Conservation (phyloP, 2,888 invertebrate genomes). For the Pharmacophagus antenor region DNA sequence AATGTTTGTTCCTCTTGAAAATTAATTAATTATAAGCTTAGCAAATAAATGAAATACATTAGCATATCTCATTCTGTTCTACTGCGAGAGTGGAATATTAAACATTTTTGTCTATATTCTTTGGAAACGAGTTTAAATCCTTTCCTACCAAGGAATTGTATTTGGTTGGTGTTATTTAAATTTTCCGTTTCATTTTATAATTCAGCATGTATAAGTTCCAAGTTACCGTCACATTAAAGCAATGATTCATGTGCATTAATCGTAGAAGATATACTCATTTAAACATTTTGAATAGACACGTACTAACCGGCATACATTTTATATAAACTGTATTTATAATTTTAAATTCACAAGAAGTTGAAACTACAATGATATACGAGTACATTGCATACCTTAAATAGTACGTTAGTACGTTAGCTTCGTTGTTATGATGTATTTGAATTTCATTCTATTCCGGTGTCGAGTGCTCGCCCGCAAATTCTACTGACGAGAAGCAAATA, state of each 20-base stretch:
- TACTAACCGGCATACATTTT: not conserved
- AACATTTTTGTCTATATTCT: conserved; percentile 50
- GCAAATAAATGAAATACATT: conserved; percentile 42
- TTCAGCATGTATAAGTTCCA: conserved; percentile 37
- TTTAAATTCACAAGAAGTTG: not conserved
- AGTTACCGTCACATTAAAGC: conserved; percentile 34
- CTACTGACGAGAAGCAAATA: conserved; percentile 70
- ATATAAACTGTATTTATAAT: not conserved
- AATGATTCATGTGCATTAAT: not conserved
- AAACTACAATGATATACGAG: conserved; percentile 7
- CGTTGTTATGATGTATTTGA: conserved; percentile 55
- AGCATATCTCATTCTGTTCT: conserved; percentile 42
- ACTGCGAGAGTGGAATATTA: conserved; percentile 42
- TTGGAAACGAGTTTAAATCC: conserved; percentile 51
- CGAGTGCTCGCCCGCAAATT: conserved; percentile 57
- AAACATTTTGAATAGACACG: not conserved
- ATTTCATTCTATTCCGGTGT: conserved; percentile 54
- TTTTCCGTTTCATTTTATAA: conserved; percentile 50
- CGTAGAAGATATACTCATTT: not conserved
- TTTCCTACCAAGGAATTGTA: conserved; percentile 44
- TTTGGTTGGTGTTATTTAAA: conserved; percentile 58
- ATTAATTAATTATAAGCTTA: conserved; percentile 31
- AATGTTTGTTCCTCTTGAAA: conserved; percentile 15
- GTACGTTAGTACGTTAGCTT: conserved; percentile 13
- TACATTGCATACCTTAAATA: conserved; percentile 7